A percentile compares a stretch with the other conserved stretches of the same genome.
Evolutionary conservation across 2,888 invertebrate genomes (phyloP).

Genomic region (Mythimna lalbum): DNA sequence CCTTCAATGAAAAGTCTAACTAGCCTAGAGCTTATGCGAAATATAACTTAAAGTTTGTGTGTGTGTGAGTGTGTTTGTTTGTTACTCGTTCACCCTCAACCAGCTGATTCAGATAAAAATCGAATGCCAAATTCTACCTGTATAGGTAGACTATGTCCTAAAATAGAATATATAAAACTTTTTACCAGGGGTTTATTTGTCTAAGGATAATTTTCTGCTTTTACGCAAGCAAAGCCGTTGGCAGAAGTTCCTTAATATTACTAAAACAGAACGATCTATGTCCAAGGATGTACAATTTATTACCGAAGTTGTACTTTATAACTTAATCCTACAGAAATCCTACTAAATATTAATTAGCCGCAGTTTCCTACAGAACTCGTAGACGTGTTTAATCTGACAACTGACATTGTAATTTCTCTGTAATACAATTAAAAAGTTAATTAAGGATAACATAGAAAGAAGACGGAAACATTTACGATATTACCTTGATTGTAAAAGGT

Average conservation of each 20-base stretch:
- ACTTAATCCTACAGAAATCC: constrained; percentile 39
- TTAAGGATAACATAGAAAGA: constrained; percentile 19
- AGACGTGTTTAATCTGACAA: constrained; percentile 54
- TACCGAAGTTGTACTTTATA: constrained; percentile 25
- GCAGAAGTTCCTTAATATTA: background rate
- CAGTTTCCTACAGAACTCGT: constrained; percentile 41
- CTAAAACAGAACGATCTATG: background rate
- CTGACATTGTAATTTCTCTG: constrained; percentile 53
- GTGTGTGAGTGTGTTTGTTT: too few relatives aligned
- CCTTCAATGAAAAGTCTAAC: too few relatives aligned
- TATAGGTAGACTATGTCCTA: too few relatives aligned
- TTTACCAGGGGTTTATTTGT: too few relatives aligned
- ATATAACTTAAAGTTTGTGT: too few relatives aligned
- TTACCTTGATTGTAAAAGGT: background rate
- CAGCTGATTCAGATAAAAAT: too few relatives aligned
- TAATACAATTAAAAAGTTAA: constrained; percentile 54
- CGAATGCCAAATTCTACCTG: too few relatives aligned
- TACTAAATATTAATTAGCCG: constrained; percentile 57
- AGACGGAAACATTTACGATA: constrained; percentile 13
- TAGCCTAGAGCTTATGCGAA: too few relatives aligned
- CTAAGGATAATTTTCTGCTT: too few relatives aligned
- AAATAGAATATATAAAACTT: too few relatives aligned
- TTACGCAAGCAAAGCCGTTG: too few relatives aligned
- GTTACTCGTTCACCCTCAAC: too few relatives aligned
- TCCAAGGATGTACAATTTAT: constrained; percentile 30